Conservation (phyloP, 1,140 invertebrate species). For the Saccostrea glomerata region DNA sequence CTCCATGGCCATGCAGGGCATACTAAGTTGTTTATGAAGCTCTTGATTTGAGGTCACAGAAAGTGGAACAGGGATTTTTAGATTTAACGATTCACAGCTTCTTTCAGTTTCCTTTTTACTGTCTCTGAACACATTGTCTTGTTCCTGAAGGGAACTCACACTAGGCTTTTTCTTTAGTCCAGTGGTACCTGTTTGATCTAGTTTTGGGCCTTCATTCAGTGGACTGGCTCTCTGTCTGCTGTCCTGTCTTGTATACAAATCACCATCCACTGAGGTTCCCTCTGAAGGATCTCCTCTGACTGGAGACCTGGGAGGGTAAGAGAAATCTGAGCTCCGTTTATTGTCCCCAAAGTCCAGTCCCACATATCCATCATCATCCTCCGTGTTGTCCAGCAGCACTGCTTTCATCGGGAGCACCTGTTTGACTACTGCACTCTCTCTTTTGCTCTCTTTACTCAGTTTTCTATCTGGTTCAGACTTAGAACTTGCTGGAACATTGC, state of each 20-base stretch:
- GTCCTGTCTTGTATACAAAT: constrained; percentile 14
- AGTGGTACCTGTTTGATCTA: neutral
- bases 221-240: neutral
- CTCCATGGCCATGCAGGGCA: constrained; percentile 34
- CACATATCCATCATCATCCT: constrained; percentile 53
- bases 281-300: neutral
- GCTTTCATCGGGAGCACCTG: constrained; percentile 11
- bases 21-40: constrained; percentile 52
- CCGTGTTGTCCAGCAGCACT: neutral
- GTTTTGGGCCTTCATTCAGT: neutral
- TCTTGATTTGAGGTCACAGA: constrained; percentile 16
- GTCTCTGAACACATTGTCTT: neutral
- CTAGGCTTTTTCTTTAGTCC: constrained; percentile 45
- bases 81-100: constrained; percentile 39
- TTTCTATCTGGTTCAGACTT: neutral
- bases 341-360: constrained; percentile 47
- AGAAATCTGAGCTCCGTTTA: neutral
- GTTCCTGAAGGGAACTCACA: constrained; percentile 46
- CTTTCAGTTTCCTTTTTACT: constrained; percentile 21
- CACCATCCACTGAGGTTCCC: neutral
- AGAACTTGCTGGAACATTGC: neutral
- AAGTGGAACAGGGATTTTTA: constrained; percentile 10
- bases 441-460: neutral
- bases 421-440: neutral
- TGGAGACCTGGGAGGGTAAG: neutral